These are phyloP conservation scores for Eurytoma californica DNA, from an alignment of 2,888 invertebrate genomes.

Conservation along the genomic window DNA sequence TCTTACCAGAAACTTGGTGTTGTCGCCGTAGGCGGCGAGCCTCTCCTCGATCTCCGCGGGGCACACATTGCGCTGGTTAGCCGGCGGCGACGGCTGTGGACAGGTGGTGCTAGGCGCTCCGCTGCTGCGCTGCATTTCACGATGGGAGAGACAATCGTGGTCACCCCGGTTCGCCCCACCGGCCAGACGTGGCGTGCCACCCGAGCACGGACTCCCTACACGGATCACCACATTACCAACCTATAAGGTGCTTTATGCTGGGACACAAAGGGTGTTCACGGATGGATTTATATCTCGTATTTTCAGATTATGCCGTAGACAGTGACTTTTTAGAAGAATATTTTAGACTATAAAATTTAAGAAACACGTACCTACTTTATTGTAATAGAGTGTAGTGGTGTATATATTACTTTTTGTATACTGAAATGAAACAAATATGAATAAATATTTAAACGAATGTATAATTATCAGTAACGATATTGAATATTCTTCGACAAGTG, in stretches of 20 bases:
- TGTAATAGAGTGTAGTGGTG: no score
- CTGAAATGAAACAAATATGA: no score
- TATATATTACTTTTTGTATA: no score
- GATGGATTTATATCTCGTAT: no score
- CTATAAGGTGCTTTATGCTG: neutral
- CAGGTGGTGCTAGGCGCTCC: neutral
- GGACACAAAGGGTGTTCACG: no score
- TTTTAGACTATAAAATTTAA: no score
- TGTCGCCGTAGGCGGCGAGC: constrained; percentile 74
- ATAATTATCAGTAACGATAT: no score
- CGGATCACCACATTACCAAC: constrained; percentile 19
- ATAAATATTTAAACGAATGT: no score
- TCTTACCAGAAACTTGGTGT: constrained; percentile 74
- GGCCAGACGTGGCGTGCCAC: constrained; percentile 60
- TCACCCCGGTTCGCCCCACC: constrained; percentile 66
- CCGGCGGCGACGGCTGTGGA: neutral
- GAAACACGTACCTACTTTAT: no score
- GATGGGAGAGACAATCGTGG: constrained; percentile 21
- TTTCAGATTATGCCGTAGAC: no score
- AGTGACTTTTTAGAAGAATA: no score
- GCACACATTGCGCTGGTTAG: constrained; percentile 63
- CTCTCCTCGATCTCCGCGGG: constrained; percentile 75
- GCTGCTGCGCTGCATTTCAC: neutral
- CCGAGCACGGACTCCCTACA: neutral
- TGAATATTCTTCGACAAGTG: no score